A percentile compares a stretch with the other conserved stretches of the same genome.
Evolutionary conservation across 2,797 vertebrate species (phyloP).

Genomic region (Scomberomorus guttatus): DNA sequence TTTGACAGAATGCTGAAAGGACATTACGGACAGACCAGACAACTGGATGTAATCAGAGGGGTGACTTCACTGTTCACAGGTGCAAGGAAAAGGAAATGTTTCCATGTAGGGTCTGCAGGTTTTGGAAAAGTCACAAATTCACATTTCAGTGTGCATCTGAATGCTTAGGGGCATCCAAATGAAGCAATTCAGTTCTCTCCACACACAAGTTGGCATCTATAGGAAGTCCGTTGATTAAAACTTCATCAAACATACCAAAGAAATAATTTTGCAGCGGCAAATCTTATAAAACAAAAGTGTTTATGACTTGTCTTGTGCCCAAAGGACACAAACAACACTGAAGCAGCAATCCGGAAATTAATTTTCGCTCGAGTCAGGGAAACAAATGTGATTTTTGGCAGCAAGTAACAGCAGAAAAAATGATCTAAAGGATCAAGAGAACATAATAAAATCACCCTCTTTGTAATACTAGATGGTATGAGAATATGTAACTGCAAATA

Average conservation of each 20-base stretch:
- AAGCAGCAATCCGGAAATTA: slow-evolving; percentile 28
- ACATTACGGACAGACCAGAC: slow-evolving; percentile 5
- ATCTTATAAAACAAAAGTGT: slow-evolving; percentile 51
- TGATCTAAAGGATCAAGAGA: background rate
- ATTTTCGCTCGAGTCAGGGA: slow-evolving; percentile 31
- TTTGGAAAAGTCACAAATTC: slow-evolving; percentile 1
- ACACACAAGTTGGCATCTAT: slow-evolving; percentile 63
- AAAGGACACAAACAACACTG: slow-evolving; percentile 52
- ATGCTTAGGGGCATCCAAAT: background rate
- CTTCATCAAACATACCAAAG: slow-evolving; percentile 16
- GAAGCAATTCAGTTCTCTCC: background rate
- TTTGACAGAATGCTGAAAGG: slow-evolving; percentile 30
- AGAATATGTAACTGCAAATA: background rate
- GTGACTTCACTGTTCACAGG: slow-evolving; percentile 34
- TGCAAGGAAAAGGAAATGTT: slow-evolving; percentile 1
- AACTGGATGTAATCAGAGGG: slow-evolving; percentile 18
- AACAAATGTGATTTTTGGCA: slow-evolving; percentile 42
- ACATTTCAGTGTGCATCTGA: slow-evolving; percentile 1
- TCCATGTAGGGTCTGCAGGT: slow-evolving; percentile 8
- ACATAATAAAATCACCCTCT: slow-evolving; percentile 2
- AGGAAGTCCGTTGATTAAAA: slow-evolving; percentile 36
- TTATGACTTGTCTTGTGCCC: slow-evolving; percentile 51
- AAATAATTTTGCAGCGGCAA: slow-evolving; percentile 28
- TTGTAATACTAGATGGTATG: too few relatives aligned
- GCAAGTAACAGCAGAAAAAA: background rate